phyloP scores from a whole-genome alignment of 2,888 invertebrate genomes.

The Litoditis marina region DNA sequence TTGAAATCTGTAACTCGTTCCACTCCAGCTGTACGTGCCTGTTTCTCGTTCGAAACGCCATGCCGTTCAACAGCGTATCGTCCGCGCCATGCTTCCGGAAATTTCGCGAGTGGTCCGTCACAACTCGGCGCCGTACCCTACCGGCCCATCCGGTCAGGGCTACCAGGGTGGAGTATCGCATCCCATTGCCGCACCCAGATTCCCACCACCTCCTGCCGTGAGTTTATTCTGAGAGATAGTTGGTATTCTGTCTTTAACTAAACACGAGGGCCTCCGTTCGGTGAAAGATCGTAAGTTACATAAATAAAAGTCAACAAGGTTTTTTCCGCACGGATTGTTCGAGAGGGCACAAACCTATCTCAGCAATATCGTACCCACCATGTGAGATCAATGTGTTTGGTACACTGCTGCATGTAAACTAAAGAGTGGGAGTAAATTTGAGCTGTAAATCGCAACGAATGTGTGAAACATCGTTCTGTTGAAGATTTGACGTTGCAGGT shows the following conservation, averaged over 20 bases:
- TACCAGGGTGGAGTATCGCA: neutral
- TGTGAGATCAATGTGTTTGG: too few relatives aligned
- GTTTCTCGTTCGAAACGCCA: conserved; percentile 13
- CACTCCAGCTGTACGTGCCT: conserved; percentile 17
- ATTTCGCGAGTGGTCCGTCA: conserved; percentile 5
- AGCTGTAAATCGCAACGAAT: neutral
- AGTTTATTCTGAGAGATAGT: too few relatives aligned
- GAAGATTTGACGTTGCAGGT: conserved; percentile 7
- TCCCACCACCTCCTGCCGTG: conserved; percentile 36
- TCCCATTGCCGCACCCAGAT: conserved; percentile 19
- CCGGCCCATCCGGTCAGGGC: neutral
- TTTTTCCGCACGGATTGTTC: too few relatives aligned
- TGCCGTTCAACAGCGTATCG: conserved; percentile 15
- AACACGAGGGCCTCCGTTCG: too few relatives aligned
- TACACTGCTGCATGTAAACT: too few relatives aligned
- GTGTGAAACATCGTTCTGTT: too few relatives aligned
- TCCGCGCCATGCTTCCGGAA: neutral
- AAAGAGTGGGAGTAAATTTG: too few relatives aligned
- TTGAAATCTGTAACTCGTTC: neutral
- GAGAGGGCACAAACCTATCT: too few relatives aligned
- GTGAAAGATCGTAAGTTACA: too few relatives aligned
- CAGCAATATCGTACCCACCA: too few relatives aligned
- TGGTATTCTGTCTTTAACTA: too few relatives aligned
- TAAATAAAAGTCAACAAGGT: too few relatives aligned
- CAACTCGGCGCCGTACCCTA: conserved; percentile 10